A percentile compares a stretch with the other conserved stretches of the same genome.
phyloP scores from a whole-genome alignment of 2,797 vertebrate species.

The Periophthalmus magnuspinnatus region DNA sequence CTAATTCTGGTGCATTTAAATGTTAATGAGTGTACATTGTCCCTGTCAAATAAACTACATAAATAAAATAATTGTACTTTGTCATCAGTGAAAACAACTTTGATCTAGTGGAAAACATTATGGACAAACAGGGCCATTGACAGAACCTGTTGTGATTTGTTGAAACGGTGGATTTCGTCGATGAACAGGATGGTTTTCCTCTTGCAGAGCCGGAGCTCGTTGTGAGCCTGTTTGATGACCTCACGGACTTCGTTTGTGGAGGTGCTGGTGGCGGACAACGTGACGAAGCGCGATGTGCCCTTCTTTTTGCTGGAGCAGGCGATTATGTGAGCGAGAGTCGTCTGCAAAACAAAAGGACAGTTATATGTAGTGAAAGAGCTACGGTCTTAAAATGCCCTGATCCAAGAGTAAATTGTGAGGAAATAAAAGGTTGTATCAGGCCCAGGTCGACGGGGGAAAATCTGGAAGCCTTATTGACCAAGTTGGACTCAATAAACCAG shows the following conservation, averaged over 20 bases:
- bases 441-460: too few relatives aligned
- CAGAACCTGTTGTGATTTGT: constrained; percentile 98
- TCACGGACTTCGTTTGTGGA: constrained; percentile 90
- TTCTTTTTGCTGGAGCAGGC: constrained; percentile 87
- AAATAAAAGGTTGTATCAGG: neutral
- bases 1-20: too few relatives aligned
- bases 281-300: constrained; percentile 84
- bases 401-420: neutral
- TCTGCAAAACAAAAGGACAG: constrained; percentile 76
- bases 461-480: too few relatives aligned
- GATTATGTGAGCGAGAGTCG: constrained; percentile 94
- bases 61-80: too few relatives aligned
- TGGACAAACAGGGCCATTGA: too few relatives aligned
- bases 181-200: constrained; percentile 96
- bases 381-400: neutral
- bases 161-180: constrained; percentile 98
- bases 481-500: too few relatives aligned
- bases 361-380: neutral
- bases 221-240: constrained; percentile 94
- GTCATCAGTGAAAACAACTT: too few relatives aligned
- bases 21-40: too few relatives aligned
- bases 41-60: too few relatives aligned
- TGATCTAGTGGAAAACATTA: too few relatives aligned
- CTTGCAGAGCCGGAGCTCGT: constrained; percentile 91
- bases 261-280: constrained; percentile 89